Base-by-base conservation (phyloP, 1,140 invertebrate genomes). In the Drosophila triauraria region DNA sequence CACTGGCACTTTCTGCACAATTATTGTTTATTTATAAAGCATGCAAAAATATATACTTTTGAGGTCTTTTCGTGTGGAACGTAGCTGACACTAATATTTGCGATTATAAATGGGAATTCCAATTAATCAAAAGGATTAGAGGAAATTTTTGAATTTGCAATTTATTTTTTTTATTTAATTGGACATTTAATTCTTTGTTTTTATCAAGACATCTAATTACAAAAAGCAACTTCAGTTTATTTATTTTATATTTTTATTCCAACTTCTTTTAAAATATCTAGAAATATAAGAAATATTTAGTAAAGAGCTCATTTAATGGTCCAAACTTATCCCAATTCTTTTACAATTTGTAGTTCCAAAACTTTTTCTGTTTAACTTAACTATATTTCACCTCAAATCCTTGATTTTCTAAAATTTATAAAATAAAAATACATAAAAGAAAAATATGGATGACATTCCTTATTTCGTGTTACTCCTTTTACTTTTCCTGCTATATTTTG, bases 1-100 rank as follows among this genome's bases (percentile, higher is more conserved):
- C 53, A 56, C 64, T 77, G 74, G 76, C 62, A 75, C 50, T 56
- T 53, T 72, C 56, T 86, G 57, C 43, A 78, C 70, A 78, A 56
- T 62, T 75, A 78, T 75, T 70, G 80, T 90, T 80, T 84, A 84
- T 80, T 88, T 70, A 75, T 59, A 60, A 59, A 43, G 53, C 51
- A 48, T 70, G 43, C 46, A 43, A 75, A 54, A 42, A 50, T 76
- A 61, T 57, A 62, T 56, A 56, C 64, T 54, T 54, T 59, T 43
- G 35, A 43, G 53, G 47, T 53, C 20, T 43, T 44, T 32, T 43
- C 40, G 7, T 17, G 57, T 30, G 57, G 40, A 64, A 61, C 56
- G 40, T 23, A 32, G n/a, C 17, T 12, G 8, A 12, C 38, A 42
- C 38, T 32, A 13, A 42, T 43, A 25, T 40, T 35, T 61, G 2